Base-by-base conservation (phyloP, 2,797 vertebrate genomes). In the Epinephelus coioides region DNA sequence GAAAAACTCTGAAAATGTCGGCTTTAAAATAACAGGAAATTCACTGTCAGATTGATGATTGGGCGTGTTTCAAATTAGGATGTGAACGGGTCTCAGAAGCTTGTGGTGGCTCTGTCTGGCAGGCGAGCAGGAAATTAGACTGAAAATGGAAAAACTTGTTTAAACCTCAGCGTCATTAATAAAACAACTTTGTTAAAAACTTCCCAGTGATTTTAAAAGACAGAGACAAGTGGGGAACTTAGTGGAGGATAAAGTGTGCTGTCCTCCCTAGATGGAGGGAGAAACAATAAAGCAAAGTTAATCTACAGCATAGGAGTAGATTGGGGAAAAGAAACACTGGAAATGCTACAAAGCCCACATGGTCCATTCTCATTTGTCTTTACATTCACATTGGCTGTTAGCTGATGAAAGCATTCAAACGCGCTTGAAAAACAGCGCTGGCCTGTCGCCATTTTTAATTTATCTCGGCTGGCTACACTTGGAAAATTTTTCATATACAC, bases 21-120 rank as follows among this genome's bases (percentile, higher is more conserved):
- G 44, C 43, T 79, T 84, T 82, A 51, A 49, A 75, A 79, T 74
- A 74, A 85, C 60, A 77, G 76, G 68, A 89, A 87, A 73, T 81
- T 65, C 65, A 4, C 8, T 53, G 72, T 65, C 60, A 67, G 77
- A 87, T 75, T 68, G 50, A 60, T 78, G 79, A 89, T 83, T 72
- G 23, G 54, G 23, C 49, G 25, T 43, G 67, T 72, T 83, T 82
- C 34, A 79, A 70, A 86, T 81, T 30, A 84, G 69, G 0, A 75
- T 59, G 76, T 9, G 40, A 82, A 68, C 21, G 46, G n/a, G 34
- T 54, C 67, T 53, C 0, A 47, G 30, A 76, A 50, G 61, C n/a
- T 18, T 9, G 49, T 23, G 17, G 15, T 43, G 30, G 47, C 57
- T 68, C 6, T 38, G 64, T 46, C 49, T 47, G 57, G 49, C 51